Conservation (phyloP, 1,140 invertebrate species). For the Aphaenogaster ashmeadi region DNA sequence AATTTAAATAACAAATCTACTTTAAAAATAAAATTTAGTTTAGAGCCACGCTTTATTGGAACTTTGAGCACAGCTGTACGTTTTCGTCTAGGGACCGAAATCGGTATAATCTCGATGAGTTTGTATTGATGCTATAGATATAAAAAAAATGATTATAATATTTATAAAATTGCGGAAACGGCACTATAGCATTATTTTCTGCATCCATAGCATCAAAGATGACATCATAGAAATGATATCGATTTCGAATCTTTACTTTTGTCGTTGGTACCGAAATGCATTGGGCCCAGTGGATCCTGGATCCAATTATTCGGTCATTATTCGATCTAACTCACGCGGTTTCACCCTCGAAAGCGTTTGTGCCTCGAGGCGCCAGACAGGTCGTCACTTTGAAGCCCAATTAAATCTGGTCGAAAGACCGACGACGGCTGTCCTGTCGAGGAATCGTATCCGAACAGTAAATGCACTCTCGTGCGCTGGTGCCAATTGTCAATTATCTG, state of each 20-base stretch:
- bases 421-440: slow-evolving; percentile 25
- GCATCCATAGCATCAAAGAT: neutral
- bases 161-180: neutral
- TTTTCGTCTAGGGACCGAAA: slow-evolving; percentile 57
- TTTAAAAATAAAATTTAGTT: neutral
- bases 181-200: neutral
- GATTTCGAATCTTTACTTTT: slow-evolving; percentile 20
- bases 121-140: slow-evolving; percentile 5
- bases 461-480: neutral
- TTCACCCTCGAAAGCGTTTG: slow-evolving; percentile 19
- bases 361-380: slow-evolving; percentile 25
- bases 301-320: slow-evolving; percentile 52
- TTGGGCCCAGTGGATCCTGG: slow-evolving; percentile 22
- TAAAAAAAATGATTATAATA: neutral
- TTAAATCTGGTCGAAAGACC: slow-evolving; percentile 48
- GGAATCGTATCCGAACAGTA: neutral
- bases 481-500: slow-evolving; percentile 61
- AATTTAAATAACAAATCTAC: neutral
- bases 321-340: slow-evolving; percentile 40
- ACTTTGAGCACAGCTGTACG: slow-evolving; percentile 55
- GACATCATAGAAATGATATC: neutral
- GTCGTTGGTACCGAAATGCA: slow-evolving; percentile 15
- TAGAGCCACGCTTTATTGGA: neutral
- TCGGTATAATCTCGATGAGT: slow-evolving; percentile 13
- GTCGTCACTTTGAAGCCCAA: slow-evolving; percentile 48